Base-by-base conservation (phyloP, 2,113 vertebrate species). In the Haplotaxodon microlepis region DNA sequence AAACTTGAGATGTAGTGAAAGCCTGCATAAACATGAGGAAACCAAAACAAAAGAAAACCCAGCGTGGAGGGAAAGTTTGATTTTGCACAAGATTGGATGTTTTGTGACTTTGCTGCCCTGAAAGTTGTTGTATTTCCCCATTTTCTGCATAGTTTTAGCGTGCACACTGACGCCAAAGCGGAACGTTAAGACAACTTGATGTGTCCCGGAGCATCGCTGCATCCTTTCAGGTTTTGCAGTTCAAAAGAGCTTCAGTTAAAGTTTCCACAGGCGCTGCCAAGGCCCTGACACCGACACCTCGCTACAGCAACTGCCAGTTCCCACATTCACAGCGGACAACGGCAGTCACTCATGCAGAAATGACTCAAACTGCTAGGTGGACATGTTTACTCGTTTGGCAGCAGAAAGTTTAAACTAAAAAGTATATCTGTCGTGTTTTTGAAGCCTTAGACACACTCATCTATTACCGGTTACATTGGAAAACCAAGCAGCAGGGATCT, bases 251-350 rank as follows among this genome's bases (percentile, higher is more conserved):
- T 84, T 87, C 90, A 59, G 91, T 91, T 92, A 85, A 93, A 90
- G 59, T 93, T 94, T 95, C 93, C 92, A 92, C 81, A 34, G 45
- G 17, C 27, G 8, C 90, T 91, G 95, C 94, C 93, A 96, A 93
- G 90, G 84, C 91, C 86, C 56, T 29, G 90, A 93, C 92, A 94
- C 86, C 2, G 88, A 93, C 92, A 95, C 91, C 92, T 90, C 91
- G 78, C 90, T 78, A 71, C 88, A 91, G 88, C 87, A 88, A 93
- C 89, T 34, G 90, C 84, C 91, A 91, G 79, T 90, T 93, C 87
- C 92, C 86, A 94, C 89, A 93, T 92, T 90, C 84, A 84, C 63
- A 54, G 36, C 13, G 53, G 51, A 84, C 88, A 85, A 89, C 56
- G 9, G 59, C 81, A 31, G 40, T 42, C 84, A 9, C 54, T 87